Base-by-base conservation (phyloP, 1,140 invertebrate genomes). In the Alviniconcha marisindica region DNA sequence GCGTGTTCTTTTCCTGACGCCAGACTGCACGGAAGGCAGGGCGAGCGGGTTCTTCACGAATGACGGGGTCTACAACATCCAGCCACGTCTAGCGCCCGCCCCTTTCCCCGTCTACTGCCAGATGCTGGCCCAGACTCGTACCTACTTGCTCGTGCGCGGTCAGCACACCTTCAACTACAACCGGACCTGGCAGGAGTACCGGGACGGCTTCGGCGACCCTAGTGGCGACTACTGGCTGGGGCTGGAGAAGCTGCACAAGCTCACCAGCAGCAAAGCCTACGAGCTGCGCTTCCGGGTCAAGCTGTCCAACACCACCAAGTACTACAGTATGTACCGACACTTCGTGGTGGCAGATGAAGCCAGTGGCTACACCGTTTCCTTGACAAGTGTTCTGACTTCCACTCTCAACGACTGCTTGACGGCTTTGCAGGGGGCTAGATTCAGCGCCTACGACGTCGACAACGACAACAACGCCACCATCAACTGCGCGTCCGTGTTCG, bases 361-460 rank as follows among this genome's bases (percentile, higher is more conserved):
- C 38, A 4, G 15, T 2, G 24, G 18, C 42, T 76, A 38, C 73
- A 33, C 24, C 44, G 18, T 76, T 21, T 21, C 24, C 44, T 48
- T 76, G 15, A 18, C 7, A 5, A 56, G 2, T 33, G 5, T 12
- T 14, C 0, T 33, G 0, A n/a, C n/a, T 0, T 60, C 21, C 24
- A 14, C 0, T 10, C 31, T 83, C 18, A 60, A n/a, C 15, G 76
- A 83, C 74, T 56, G 51, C 24, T 24, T 79, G 54, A 74, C 28
- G 2, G 42, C 18, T 40, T 21, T 71, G 28, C 40, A 21, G 24
- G 83, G 77, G 4, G 31, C 42, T 4, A 33, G 40, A 5, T 84
- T 84, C 83, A 79, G 77, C 77, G 66, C 83, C 44, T 80, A 84
- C n/a, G 83, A 84, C 74, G 66, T 36, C 14, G 83, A 84, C 36